Conservation (phyloP, 1,140 invertebrate genomes). For the Drosophila eugracilis region DNA sequence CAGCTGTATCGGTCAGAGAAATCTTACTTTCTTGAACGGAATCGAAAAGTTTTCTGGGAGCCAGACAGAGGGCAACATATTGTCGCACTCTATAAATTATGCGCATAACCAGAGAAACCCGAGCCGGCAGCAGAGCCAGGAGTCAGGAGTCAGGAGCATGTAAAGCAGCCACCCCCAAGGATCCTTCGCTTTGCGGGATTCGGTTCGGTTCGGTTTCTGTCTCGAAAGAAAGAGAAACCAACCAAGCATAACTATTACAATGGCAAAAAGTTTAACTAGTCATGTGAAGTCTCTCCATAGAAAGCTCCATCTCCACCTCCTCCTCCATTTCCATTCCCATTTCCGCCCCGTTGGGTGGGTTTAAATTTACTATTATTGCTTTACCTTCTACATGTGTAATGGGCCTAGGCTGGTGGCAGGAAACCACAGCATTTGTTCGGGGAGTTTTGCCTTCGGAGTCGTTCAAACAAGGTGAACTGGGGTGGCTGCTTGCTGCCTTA, state of each 20-base stretch:
- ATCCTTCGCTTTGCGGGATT: slow-evolving; percentile 30
- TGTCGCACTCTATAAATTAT: slow-evolving; percentile 82
- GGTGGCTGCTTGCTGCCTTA: slow-evolving; percentile 30
- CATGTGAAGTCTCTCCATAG: slow-evolving; percentile 57
- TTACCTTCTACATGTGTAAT: slow-evolving; percentile 68
- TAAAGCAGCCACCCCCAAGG: slow-evolving; percentile 45
- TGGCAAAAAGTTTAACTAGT: slow-evolving; percentile 80
- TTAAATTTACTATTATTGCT: slow-evolving; percentile 73
- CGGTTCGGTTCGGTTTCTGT: slow-evolving; percentile 27
- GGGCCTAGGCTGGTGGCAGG: slow-evolving; percentile 41
- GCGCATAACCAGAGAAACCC: slow-evolving; percentile 67
- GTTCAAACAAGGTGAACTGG: slow-evolving; percentile 34
- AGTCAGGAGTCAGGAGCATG: slow-evolving; percentile 41
- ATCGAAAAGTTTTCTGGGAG: slow-evolving; percentile 57
- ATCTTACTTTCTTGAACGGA: slow-evolving; percentile 65
- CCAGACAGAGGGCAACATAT: slow-evolving; percentile 70
- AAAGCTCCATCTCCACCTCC: background rate
- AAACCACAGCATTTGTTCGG: slow-evolving; percentile 58
- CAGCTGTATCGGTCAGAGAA: slow-evolving; percentile 47
- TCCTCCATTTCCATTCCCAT: slow-evolving; percentile 1
- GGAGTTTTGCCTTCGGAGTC: slow-evolving; percentile 34
- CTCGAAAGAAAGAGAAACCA: slow-evolving; percentile 68
- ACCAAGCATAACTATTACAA: slow-evolving; percentile 80
- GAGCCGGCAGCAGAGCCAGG: slow-evolving; percentile 16
- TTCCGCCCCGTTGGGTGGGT: slow-evolving; percentile 19